Base-by-base conservation (phyloP, 2,888 invertebrate genomes). In the Drosophila lacicola region DNA sequence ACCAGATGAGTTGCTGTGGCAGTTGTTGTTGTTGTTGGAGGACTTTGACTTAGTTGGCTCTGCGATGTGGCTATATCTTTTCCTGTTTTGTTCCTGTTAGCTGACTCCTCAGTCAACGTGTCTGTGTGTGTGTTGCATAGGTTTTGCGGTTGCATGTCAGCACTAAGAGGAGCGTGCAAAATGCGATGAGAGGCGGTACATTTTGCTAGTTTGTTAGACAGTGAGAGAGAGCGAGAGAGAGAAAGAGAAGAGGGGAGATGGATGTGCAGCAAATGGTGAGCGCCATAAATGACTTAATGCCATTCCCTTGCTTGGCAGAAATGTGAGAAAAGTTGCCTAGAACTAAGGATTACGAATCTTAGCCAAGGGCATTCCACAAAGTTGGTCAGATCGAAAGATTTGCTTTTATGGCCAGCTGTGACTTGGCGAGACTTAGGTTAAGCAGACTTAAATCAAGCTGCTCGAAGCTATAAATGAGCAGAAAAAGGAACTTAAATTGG, bases 111-210 rank as follows among this genome's bases (percentile, higher is more conserved):
- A 50, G 34, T 29, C 8, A 29, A 29, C 29, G 29, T 36, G 36
- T 50, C 9, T 21, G 5, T 49, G 34, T 34, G 14, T 47, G 14
- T 21, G 73, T 44, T 74, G 73, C 75, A 73, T 69, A 53, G 70
- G 70, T 70, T 65, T 66, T 76, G 76, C 53, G 71, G 71, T 76
- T 62, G 71, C 65, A 63, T 39, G 68, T 49, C 53, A 25, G 46
- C 60, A 13, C 55, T 14, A 36, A 29, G 39, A 41, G 50, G 25
- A 50, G 9, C 10, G 37, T 11, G 37, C 5, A 21, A n/a, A 29
- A 25, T 25, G 25, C 25, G 2, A 25, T 25, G 17, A 25, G 39
- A 10, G 10, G 4, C 14, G 34, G 34, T 25, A 36, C 25, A 36
- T 45, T 55, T 45, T 36, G 45, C 45, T 9, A 36, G 42, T 44